Evolutionary conservation across 1,140 invertebrate genomes (phyloP).

Genomic region (Drosophila bipectinata): DNA sequence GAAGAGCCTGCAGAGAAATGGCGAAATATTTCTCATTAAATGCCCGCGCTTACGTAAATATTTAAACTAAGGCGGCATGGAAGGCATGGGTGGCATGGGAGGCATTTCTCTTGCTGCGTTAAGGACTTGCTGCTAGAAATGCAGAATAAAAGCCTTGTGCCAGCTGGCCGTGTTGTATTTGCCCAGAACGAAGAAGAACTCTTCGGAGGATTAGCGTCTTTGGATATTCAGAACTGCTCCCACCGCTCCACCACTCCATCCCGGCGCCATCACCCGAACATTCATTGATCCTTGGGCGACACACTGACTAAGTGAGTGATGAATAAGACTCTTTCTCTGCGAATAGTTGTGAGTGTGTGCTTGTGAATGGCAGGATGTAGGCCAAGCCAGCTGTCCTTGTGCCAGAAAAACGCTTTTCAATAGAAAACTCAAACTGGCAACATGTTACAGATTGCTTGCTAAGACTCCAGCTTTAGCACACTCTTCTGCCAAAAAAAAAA

Average conservation of each 20-base stretch:
- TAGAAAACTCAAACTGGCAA: constrained; percentile 51
- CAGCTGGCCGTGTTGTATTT: constrained; percentile 49
- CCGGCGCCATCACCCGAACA: background rate
- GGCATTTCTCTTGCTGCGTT: constrained; percentile 43
- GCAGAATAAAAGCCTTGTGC: constrained; percentile 61
- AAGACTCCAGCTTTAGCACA: constrained; percentile 23
- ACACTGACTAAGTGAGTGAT: constrained; percentile 42
- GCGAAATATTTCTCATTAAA: constrained; percentile 67
- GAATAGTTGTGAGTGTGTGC: constrained; percentile 16
- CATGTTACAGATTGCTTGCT: constrained; percentile 50
- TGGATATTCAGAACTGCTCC: background rate
- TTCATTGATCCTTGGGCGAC: constrained; percentile 37
- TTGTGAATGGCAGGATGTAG: constrained; percentile 39
- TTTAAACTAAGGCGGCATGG: constrained; percentile 68
- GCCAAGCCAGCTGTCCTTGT: constrained; percentile 66
- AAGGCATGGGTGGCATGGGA: background rate
- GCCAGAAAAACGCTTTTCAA: constrained; percentile 66
- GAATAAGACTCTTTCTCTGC: constrained; percentile 32
- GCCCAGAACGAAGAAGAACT: constrained; percentile 13
- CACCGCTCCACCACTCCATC: background rate
- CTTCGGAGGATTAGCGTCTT: constrained; percentile 24
- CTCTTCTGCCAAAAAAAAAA: constrained; percentile 1
- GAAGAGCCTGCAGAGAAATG: constrained; percentile 34
- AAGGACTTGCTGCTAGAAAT: constrained; percentile 27
- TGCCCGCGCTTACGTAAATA: constrained; percentile 66